These are phyloP conservation scores for Esperia sulphurella DNA, from an alignment of 2,888 invertebrate genomes.

Conservation along the genomic window DNA sequence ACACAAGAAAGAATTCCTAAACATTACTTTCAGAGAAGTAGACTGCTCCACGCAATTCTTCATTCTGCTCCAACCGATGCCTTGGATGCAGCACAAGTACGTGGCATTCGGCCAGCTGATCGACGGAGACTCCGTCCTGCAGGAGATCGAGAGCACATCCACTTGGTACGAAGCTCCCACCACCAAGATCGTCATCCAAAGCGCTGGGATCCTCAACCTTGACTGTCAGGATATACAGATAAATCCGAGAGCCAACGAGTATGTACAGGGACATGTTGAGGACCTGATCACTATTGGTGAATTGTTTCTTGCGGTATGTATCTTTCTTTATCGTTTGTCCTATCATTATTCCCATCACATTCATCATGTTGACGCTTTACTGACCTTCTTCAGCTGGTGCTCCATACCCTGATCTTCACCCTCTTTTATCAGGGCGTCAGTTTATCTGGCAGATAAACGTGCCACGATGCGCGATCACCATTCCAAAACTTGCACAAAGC, in stretches of 20 bases:
- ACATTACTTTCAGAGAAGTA: slow-evolving; percentile 42
- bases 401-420: no score
- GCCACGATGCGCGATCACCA: no score
- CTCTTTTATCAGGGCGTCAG: no score
- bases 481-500: no score
- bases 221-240: slow-evolving; percentile 54
- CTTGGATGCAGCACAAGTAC: slow-evolving; percentile 85
- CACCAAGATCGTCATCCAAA: slow-evolving; percentile 37
- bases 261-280: slow-evolving; percentile 55
- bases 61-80: slow-evolving; percentile 81
- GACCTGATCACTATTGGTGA: slow-evolving; percentile 46
- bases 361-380: no score
- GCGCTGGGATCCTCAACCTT: slow-evolving; percentile 55
- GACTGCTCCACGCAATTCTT: slow-evolving; percentile 86
- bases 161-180: slow-evolving; percentile 82
- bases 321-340: no score
- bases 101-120: slow-evolving; percentile 87
- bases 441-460: no score
- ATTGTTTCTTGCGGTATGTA: slow-evolving; percentile 41
- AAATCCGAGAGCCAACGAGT: slow-evolving; percentile 46
- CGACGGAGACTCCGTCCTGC: slow-evolving; percentile 81
- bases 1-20: no score
- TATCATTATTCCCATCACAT: no score
- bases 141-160: slow-evolving; percentile 79
- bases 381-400: no score